Evolutionary conservation across 2,888 invertebrate species (phyloP).

Genomic region (Drosophila ustulata): DNA sequence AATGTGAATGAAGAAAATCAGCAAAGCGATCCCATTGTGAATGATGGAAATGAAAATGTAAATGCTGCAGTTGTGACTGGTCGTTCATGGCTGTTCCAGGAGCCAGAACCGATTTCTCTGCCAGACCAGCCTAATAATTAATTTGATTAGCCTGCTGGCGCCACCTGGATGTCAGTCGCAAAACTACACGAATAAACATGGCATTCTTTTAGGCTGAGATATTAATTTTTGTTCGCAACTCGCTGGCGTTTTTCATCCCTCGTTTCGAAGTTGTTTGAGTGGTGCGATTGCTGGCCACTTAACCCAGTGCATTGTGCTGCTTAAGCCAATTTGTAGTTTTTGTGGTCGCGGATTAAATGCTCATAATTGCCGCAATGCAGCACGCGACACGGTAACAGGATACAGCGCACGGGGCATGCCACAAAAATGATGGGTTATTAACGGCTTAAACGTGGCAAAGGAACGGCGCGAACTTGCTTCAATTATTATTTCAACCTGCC

Average conservation of each 20-base stretch:
- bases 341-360: constrained; percentile 80
- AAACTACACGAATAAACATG: neutral
- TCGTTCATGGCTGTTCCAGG: neutral
- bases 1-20: too few relatives aligned
- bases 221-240: neutral
- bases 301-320: constrained; percentile 39
- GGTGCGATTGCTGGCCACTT: constrained; percentile 60
- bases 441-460: constrained; percentile 57
- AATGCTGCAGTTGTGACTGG: neutral
- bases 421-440: constrained; percentile 72
- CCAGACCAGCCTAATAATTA: too few relatives aligned
- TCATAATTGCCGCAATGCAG: constrained; percentile 70
- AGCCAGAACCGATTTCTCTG: neutral
- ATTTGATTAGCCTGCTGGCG: neutral
- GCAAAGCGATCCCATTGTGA: too few relatives aligned
- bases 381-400: constrained; percentile 73
- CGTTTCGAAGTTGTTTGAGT: neutral
- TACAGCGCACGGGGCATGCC: constrained; percentile 51
- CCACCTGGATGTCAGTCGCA: neutral
- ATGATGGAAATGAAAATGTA: too few relatives aligned
- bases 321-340: constrained; percentile 72
- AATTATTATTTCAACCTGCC: constrained; percentile 58
- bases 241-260: constrained; percentile 40
- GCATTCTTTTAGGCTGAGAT: neutral
- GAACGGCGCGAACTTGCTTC: constrained; percentile 1